Evolutionary conservation across 1,140 invertebrate genomes (phyloP), one percentile per base, ranked within the genome.

Genomic region (Tetragnatha versicolor): DNA sequence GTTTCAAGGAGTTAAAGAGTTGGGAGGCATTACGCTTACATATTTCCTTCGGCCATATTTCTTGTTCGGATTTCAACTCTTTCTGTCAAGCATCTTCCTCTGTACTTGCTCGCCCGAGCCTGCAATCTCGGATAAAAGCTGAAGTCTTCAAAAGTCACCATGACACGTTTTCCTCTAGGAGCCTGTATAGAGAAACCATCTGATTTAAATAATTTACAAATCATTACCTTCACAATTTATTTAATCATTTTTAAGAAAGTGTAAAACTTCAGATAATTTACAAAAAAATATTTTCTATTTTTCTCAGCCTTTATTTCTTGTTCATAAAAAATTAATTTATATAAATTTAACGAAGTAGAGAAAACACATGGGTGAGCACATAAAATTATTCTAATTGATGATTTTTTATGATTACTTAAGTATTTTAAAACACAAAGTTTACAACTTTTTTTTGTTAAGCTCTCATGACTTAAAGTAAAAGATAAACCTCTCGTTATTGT

Each of bases 131-230:
- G 69, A 20, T 45, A 35, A 25, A 80, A 80, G 39, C 79, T 80
- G 25, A 81, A 81, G 25, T 81, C 80, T 47, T 66, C 14, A 35
- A 81, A 79, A n/a, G 69, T 70, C 3, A 81, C 61, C 55, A 63
- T 60, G 0, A 81, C 80, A 6, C 66, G 53, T 31, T 80, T 79
- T 10, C 78, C 39, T 33, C 35, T 20, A 4, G 80, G 80, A 12
- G 80, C 80, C 80, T 80, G n/a, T 12, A 51, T 51, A 53, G 20
- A 27, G n/a, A 2, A 61, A 20, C n/a, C n/a, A n/a, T n/a, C n/a
- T n/a, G n/a, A n/a, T n/a, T n/a, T n/a, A n/a, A n/a, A n/a, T n/a
- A n/a, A n/a, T n/a, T n/a, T n/a, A n/a, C n/a, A n/a, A n/a, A n/a
- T n/a, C n/a, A n/a, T n/a, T n/a, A n/a, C n/a, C n/a, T n/a, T n/a